These are phyloP conservation scores for Meles meles DNA, from an alignment of 2,113 vertebrate species.

Conservation along the genomic window DNA sequence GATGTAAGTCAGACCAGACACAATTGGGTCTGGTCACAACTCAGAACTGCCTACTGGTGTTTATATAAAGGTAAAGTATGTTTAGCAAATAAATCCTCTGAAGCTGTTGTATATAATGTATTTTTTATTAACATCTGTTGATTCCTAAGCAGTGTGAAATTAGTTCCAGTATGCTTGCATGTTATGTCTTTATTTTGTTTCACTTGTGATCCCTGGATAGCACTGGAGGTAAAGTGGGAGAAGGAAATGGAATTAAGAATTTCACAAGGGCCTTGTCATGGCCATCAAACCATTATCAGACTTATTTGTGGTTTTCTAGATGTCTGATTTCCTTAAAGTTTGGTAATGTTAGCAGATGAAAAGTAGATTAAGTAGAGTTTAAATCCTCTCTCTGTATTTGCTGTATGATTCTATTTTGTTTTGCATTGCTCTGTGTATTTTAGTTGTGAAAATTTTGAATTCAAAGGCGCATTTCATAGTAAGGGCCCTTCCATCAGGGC, in stretches of 20 bases:
- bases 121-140: conserved; percentile 24
- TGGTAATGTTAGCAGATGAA: conserved; percentile 39
- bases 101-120: neutral
- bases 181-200: conserved; percentile 39
- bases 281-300: neutral
- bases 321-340: conserved; percentile 15
- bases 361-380: conserved; percentile 3
- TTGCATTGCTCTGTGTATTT: conserved; percentile 12
- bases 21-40: conserved; percentile 55
- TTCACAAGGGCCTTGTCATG: neutral
- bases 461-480: conserved; percentile 36
- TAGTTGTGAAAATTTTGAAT: conserved; percentile 46
- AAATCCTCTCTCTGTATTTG: neutral
- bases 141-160: conserved; percentile 46
- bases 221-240: neutral
- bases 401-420: neutral
- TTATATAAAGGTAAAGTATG: conserved; percentile 42
- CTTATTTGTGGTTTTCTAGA: conserved; percentile 38
- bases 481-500: neutral
- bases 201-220: neutral
- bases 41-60: conserved; percentile 40
- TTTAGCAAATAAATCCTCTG: conserved; percentile 29
- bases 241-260: neutral
- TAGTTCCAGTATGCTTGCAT: neutral
- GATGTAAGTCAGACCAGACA: conserved; percentile 73